Evolutionary conservation across 2,797 vertebrate genomes (phyloP).

Genomic region (Arctocebus calabarensis): DNA sequence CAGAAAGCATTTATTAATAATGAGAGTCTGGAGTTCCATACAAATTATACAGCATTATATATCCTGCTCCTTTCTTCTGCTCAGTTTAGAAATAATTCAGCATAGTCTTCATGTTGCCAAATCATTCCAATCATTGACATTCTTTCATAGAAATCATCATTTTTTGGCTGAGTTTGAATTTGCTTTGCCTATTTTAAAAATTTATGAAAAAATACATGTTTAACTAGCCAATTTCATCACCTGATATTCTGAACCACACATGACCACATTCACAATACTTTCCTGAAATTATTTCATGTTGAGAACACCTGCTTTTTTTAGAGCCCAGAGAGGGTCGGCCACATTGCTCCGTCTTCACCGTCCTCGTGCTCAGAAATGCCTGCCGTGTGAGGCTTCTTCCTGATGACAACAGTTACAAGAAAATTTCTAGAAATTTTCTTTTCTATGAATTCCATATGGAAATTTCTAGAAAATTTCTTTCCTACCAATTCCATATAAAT

Average conservation of each 20-base stretch:
- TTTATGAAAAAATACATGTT: not conserved
- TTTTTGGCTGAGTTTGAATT: not conserved
- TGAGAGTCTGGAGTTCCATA: not conserved
- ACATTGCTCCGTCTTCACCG: not conserved
- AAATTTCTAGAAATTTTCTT: not conserved
- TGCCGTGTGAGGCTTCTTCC: not conserved
- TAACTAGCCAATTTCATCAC: not conserved
- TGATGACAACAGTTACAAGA: not conserved
- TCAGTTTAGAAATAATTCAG: constrained; percentile 30
- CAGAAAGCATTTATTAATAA: not conserved
- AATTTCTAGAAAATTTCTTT: not conserved
- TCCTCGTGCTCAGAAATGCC: not conserved
- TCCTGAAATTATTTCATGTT: not conserved
- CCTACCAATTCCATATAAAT: not conserved
- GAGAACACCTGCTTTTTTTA: not conserved
- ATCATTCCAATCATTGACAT: not conserved
- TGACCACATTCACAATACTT: not conserved
- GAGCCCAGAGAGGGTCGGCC: not conserved
- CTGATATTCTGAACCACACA: not conserved
- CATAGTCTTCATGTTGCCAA: not conserved
- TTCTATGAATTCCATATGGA: not conserved
- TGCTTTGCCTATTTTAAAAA: not conserved
- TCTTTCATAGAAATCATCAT: not conserved
- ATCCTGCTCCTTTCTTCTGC: not conserved
- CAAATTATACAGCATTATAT: not conserved